A percentile compares a stretch with the other conserved stretches of the same genome.
phyloP scores from a whole-genome alignment of 2,113 vertebrate species.

The Aplodontia rufa region DNA sequence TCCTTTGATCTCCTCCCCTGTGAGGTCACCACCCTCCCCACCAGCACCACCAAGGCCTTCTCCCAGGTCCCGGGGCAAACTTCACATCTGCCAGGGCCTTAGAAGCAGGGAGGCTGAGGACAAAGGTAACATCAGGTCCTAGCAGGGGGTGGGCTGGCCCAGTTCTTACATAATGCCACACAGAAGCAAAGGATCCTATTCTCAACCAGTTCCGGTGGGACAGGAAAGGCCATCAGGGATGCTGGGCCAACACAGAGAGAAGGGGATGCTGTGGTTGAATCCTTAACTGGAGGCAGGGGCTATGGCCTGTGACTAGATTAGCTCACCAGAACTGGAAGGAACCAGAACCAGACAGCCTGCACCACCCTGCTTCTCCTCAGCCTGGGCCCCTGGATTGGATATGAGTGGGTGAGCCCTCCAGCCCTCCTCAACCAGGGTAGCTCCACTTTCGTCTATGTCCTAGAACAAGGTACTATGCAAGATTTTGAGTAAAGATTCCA shows the following conservation, averaged over 20 bases:
- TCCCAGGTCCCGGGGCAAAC: constrained; percentile 47
- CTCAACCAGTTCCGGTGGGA: not conserved
- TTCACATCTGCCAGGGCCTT: constrained; percentile 40
- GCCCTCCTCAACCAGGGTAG: not conserved
- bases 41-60: not conserved
- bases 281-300: not conserved
- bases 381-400: not conserved
- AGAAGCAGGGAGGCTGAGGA: not conserved
- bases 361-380: not conserved
- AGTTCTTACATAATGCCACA: not conserved
- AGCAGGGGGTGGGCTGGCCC: not conserved
- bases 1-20: constrained; percentile 71
- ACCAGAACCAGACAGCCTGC: not conserved
- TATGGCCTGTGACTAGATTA: not conserved
- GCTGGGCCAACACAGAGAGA: not conserved
- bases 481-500: not conserved
- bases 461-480: not conserved
- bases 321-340: not conserved
- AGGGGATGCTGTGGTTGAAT: accelerated
- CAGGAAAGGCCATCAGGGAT: not conserved
- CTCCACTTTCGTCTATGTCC: not conserved
- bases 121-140: not conserved
- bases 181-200: not conserved
- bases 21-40: constrained; percentile 51
- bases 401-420: not conserved